Evolutionary conservation across 2,113 vertebrate genomes (phyloP).

Genomic region (Corydoras maculifer): DNA sequence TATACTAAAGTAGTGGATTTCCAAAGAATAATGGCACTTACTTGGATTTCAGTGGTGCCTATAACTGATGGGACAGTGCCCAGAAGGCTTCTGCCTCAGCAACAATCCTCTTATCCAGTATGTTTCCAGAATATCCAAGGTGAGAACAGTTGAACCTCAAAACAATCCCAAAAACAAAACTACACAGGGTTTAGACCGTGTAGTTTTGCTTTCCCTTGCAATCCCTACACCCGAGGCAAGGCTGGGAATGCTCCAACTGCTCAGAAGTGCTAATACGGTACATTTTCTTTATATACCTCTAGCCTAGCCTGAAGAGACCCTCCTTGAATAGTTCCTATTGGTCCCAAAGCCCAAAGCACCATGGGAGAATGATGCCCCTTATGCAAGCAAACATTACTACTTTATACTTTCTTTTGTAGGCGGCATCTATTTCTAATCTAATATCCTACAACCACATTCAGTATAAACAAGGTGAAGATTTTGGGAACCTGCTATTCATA

Average conservation of each 20-base stretch:
- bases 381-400: slow-evolving; percentile 61
- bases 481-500: neutral
- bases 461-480: neutral
- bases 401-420: slow-evolving; percentile 46
- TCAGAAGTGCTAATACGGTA: slow-evolving; percentile 74
- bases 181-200: slow-evolving; percentile 75
- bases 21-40: slow-evolving; percentile 60
- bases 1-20: neutral
- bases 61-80: slow-evolving; percentile 76
- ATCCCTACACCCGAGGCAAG: slow-evolving; percentile 99
- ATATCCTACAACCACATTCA: slow-evolving; percentile 2
- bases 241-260: slow-evolving; percentile 97
- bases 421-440: slow-evolving; percentile 62
- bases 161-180: slow-evolving; percentile 75
- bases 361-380: slow-evolving; percentile 65
- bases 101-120: slow-evolving; percentile 81
- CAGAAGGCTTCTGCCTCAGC: slow-evolving; percentile 64
- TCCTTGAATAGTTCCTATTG: slow-evolving; percentile 59
- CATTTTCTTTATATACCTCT: slow-evolving; percentile 81
- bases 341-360: slow-evolving; percentile 53
- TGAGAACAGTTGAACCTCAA: slow-evolving; percentile 81
- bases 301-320: slow-evolving; percentile 71
- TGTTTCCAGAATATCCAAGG: slow-evolving; percentile 76
- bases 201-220: slow-evolving; percentile 92
- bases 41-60: slow-evolving; percentile 82